Conservation (phyloP, 1,140 invertebrate species). For the Diuraphis noxia region DNA sequence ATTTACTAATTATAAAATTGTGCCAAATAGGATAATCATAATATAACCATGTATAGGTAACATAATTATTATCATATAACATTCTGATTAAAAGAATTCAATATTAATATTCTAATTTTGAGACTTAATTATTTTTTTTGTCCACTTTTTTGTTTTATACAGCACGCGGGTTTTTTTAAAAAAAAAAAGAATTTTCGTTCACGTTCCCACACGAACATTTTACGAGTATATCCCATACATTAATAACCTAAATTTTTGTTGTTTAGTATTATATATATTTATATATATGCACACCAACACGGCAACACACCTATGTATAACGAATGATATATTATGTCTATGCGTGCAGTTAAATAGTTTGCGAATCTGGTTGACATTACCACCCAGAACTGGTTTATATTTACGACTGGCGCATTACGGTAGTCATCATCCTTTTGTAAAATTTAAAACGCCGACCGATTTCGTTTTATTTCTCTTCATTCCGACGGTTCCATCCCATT, state of each 20-base stretch:
- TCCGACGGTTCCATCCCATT: background rate
- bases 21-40: background rate
- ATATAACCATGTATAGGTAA: background rate
- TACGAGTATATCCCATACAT: background rate
- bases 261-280: background rate
- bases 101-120: background rate
- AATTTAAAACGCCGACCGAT: constrained; percentile 13
- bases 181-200: background rate
- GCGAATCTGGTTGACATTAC: constrained; percentile 25
- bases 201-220: background rate
- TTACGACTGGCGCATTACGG: background rate
- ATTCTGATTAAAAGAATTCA: too few species aligned
- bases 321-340: background rate
- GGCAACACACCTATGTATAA: too few species aligned
- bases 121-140: background rate
- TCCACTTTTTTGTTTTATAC: background rate
- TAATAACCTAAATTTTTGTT: background rate
- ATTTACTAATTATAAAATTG: too few species aligned
- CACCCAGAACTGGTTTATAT: constrained; percentile 45
- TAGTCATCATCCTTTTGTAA: background rate
- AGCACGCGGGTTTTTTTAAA: background rate
- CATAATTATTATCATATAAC: too few species aligned
- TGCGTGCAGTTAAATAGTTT: background rate
- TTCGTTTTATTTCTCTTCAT: background rate
- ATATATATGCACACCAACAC: too few species aligned